Percentiles rank a stretch among this genome's conserved stretches.
phyloP scores from a whole-genome alignment of 2,888 invertebrate species.

The Volucella inflata region DNA sequence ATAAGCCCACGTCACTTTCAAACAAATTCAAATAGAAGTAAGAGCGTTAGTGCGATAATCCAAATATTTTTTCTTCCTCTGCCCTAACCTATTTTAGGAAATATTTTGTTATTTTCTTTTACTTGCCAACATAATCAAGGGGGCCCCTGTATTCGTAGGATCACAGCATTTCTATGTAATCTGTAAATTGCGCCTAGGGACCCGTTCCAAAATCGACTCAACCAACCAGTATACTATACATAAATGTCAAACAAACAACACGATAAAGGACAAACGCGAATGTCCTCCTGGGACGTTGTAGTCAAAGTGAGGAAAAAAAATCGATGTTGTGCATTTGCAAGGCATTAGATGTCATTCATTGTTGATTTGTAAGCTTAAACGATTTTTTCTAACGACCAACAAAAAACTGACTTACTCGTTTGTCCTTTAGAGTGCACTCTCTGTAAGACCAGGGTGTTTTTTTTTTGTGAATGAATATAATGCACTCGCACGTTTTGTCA shows the following conservation, averaged over 20 bases:
- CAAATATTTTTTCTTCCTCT: background rate
- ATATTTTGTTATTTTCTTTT: slow-evolving; percentile 11
- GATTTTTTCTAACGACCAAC: background rate
- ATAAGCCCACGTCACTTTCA: slow-evolving; percentile 8
- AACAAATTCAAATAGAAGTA: slow-evolving; percentile 58
- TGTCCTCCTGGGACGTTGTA: slow-evolving; percentile 5
- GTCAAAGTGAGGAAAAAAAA: slow-evolving; percentile 1
- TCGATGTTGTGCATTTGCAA: slow-evolving; percentile 3
- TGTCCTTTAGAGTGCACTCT: slow-evolving; percentile 11
- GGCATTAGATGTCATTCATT: slow-evolving; percentile 23
- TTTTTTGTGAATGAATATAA: slow-evolving; percentile 2
- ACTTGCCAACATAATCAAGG: background rate
- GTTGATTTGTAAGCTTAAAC: slow-evolving; percentile 17
- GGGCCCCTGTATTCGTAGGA: background rate
- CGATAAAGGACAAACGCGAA: slow-evolving; percentile 3
- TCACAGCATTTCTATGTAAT: slow-evolving; percentile 18
- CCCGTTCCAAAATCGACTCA: background rate
- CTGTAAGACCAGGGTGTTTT: slow-evolving; percentile 35
- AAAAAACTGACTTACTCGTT: slow-evolving; percentile 11
- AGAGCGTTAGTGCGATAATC: slow-evolving; percentile 10
- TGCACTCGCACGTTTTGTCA: slow-evolving; percentile 25
- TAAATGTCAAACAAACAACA: background rate
- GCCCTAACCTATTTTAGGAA: slow-evolving; percentile 19
- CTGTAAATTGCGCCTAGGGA: slow-evolving; percentile 8
- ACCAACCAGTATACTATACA: slow-evolving; percentile 22